phyloP scores from a whole-genome alignment of 2,888 invertebrate species.

The Philopedon plagiatum region DNA sequence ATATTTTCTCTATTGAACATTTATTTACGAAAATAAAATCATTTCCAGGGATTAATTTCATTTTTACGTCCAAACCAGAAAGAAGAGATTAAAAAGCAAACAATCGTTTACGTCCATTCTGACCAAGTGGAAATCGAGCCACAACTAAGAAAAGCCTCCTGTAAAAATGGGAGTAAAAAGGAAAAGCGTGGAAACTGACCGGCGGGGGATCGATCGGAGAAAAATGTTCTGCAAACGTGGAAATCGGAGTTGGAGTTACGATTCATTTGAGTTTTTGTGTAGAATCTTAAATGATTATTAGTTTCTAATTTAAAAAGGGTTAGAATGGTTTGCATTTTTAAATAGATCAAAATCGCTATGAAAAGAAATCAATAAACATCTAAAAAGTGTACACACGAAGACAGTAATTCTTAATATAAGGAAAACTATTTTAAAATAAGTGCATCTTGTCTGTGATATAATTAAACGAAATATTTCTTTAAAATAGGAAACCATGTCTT shows the following conservation, averaged over 20 bases:
- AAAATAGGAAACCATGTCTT: too few species aligned
- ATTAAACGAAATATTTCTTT: too few species aligned
- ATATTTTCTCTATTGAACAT: not conserved
- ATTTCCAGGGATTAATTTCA: conserved; percentile 29
- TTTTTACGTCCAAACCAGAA: conserved; percentile 36
- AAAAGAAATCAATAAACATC: too few species aligned
- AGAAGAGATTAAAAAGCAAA: conserved; percentile 49
- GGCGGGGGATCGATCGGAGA: conserved; percentile 35
- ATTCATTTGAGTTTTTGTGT: conserved; percentile 38
- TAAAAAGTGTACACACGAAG: too few species aligned
- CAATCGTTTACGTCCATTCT: conserved; percentile 44
- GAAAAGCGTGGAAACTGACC: conserved; percentile 35
- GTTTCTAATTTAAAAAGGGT: too few species aligned
- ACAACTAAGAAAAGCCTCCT: conserved; percentile 38
- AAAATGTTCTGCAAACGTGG: conserved; percentile 34
- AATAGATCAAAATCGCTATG: too few species aligned
- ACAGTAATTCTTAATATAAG: too few species aligned
- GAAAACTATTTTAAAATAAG: too few species aligned
- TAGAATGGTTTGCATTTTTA: too few species aligned
- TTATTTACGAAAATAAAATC: conserved; percentile 3
- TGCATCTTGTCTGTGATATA: too few species aligned
- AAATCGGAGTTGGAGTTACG: conserved; percentile 40
- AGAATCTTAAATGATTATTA: not conserved
- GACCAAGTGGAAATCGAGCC: conserved; percentile 50
- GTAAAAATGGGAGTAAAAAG: conserved; percentile 1